Conservation (phyloP, 2,113 vertebrate species). For the Anoplopoma fimbria region DNA sequence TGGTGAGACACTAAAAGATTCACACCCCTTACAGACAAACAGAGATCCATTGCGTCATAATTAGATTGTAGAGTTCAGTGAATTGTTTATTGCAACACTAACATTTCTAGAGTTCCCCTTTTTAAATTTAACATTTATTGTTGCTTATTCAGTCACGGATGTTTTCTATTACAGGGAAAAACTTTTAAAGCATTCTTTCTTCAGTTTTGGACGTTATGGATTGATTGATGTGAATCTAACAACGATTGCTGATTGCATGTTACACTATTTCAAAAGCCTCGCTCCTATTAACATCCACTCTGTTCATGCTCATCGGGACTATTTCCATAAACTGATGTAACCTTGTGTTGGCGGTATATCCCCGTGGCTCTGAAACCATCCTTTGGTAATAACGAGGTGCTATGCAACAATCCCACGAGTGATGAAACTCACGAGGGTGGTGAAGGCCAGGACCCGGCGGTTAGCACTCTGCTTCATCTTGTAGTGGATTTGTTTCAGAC, state of each 20-base stretch:
- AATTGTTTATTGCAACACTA: too few species aligned
- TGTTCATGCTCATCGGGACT: neutral
- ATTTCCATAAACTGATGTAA: neutral
- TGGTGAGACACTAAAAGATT: too few species aligned
- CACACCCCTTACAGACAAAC: too few species aligned
- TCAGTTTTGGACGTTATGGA: neutral
- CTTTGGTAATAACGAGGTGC: constrained; percentile 6
- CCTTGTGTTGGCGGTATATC: constrained; percentile 4
- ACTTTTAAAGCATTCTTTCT: neutral
- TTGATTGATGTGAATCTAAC: neutral
- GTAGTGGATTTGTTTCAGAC: neutral
- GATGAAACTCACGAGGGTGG: neutral
- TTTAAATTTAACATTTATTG: neutral
- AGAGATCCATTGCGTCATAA: too few species aligned
- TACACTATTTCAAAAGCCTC: neutral
- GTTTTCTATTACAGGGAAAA: too few species aligned
- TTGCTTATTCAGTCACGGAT: neutral
- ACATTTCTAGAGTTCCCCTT: too few species aligned
- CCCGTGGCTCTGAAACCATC: neutral
- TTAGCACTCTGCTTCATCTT: neutral
- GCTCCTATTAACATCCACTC: neutral
- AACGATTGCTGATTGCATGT: neutral
- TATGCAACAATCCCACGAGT: constrained; percentile 21
- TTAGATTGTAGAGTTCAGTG: too few species aligned
- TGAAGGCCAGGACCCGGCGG: too few species aligned